Conservation (phyloP, 1,140 invertebrate genomes). For the Drosophila cardini region DNA sequence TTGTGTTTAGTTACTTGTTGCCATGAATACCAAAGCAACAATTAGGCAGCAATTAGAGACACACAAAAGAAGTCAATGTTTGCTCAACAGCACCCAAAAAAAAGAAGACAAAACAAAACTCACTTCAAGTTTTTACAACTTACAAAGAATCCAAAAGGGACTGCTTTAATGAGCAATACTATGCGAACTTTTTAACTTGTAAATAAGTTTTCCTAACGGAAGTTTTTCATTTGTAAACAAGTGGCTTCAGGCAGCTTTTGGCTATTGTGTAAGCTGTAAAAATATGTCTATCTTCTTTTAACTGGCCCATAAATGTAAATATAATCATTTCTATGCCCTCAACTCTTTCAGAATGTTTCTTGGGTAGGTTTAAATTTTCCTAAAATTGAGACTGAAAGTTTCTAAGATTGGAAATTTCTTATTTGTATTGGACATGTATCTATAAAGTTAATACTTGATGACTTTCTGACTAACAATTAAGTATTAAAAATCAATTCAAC, state of each 20-base stretch:
- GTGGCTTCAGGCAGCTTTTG: slow-evolving; percentile 1
- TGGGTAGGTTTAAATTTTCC: no score
- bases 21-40: slow-evolving; percentile 18
- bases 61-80: slow-evolving; percentile 18
- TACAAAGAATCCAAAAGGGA: neutral
- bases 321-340: no score
- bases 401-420: neutral
- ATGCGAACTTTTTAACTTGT: slow-evolving; percentile 9
- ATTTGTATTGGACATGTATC: no score
- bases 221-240: neutral
- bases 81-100: neutral
- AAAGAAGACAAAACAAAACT: slow-evolving; percentile 3
- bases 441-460: no score
- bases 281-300: neutral
- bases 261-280: neutral
- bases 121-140: neutral
- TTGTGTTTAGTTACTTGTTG: slow-evolving; percentile 8
- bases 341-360: no score
- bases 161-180: slow-evolving; percentile 10
- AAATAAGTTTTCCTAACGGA: neutral
- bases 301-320: no score
- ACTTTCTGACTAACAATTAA: no score
- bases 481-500: no score
- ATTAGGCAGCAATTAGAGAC: slow-evolving; percentile 32
- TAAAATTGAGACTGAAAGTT: neutral